Conservation (phyloP, 2,888 invertebrate genomes). For the Thysanoteuthis rhombus region DNA sequence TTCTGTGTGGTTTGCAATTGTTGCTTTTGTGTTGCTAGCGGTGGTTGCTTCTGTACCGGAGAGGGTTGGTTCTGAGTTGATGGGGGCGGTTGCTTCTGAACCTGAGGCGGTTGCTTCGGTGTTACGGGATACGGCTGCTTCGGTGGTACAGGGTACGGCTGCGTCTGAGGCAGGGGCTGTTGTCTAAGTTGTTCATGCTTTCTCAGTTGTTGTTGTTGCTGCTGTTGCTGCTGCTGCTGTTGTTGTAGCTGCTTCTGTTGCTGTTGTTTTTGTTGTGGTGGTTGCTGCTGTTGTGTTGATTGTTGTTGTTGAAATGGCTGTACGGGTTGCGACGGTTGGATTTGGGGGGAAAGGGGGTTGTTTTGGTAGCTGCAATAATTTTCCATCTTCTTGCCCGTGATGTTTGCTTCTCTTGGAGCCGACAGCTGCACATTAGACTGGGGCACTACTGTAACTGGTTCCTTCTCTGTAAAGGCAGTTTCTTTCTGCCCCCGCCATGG, state of each 20-base stretch:
- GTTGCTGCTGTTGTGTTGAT: neutral
- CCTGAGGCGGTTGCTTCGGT: neutral
- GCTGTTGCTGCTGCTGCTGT: neutral
- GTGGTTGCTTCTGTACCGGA: neutral
- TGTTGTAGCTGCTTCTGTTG: neutral
- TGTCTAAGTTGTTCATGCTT: neutral
- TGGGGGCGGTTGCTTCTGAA: neutral
- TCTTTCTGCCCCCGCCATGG: neutral
- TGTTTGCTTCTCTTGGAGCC: neutral
- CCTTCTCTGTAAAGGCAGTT: neutral
- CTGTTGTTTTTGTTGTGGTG: neutral
- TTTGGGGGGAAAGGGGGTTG: neutral
- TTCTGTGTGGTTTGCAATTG: neutral
- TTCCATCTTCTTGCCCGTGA: neutral
- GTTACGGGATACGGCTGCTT: neutral
- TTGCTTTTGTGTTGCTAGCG: neutral
- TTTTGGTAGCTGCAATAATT: neutral
- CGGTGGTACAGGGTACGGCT: neutral
- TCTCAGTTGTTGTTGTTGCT: neutral
- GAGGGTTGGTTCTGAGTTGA: neutral
- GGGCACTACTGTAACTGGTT: neutral
- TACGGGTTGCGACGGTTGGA: neutral
- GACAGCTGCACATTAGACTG: neutral
- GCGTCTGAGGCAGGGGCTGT: neutral
- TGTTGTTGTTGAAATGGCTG: neutral